Base-by-base conservation (phyloP, 2,797 vertebrate species). In the Alectoris magna region DNA sequence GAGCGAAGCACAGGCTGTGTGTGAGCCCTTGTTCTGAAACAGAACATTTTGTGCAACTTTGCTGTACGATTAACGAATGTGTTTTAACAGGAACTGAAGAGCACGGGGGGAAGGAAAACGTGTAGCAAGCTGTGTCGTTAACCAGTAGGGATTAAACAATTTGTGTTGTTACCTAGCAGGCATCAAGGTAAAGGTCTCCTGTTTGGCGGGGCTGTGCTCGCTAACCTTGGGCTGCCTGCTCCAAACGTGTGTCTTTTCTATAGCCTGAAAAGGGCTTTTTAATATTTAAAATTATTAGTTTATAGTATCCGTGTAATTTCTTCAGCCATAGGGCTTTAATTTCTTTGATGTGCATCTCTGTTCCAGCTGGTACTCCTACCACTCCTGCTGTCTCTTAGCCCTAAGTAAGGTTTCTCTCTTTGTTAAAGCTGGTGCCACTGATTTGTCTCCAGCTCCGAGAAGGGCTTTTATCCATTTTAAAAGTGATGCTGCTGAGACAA, bases 241-340 rank as follows among this genome's bases (percentile, higher is more conserved):
- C 76, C 88, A 84, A 96, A 93, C 62, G 0, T 94, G 89, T 75
- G 63, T 91, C 96, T 97, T 95, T 95, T 97, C 85, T 96, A 96
- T 91, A 94, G 87, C 91, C 94, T 96, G 93, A 94, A 95, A 97
- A 97, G 96, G 96, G 69, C 68, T 93, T 97, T 97, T 98, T 96
- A 97, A 97, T 98, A 97, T 97, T 98, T 97, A 97, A 97, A 97
- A 97, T 94, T 97, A 97, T 97, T 98, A 96, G 95, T 97, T 97
- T 98, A 97, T 94, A 36, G 94, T 91, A 97, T 92, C 95, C 90
- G 82, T 97, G 94, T 97, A 97, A 97, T 97, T 97, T 97, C 94
- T 97, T 95, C 94, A 97, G 95, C 97, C 94, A 96, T 93, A 97
- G 96, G 96, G 96, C 94, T 97, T 97, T 93, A 95, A 94, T 97